Evolutionary conservation across 2,797 vertebrate genomes (phyloP).

Genomic region (Neomorphus geoffroyi): DNA sequence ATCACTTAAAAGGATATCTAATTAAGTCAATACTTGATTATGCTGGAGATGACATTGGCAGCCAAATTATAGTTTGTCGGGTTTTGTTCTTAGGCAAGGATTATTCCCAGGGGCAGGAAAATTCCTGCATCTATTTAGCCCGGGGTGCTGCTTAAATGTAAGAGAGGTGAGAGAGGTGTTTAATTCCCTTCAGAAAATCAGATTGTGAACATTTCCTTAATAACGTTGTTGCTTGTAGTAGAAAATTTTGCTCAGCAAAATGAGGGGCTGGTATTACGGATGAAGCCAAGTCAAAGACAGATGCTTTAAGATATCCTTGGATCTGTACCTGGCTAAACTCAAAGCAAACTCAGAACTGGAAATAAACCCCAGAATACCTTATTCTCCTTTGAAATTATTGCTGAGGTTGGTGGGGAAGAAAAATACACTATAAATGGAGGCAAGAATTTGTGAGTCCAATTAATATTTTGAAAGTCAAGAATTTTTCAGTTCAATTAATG

Average conservation of each 20-base stretch:
- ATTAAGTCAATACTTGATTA: constrained; percentile 69
- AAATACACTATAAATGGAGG: not conserved
- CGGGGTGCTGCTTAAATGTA: not conserved
- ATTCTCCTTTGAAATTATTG: not conserved
- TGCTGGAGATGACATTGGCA: constrained; percentile 45
- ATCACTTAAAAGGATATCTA: constrained; percentile 71
- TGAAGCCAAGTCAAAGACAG: not conserved
- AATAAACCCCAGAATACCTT: not conserved
- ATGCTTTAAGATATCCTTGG: not conserved
- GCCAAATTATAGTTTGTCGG: constrained; percentile 41
- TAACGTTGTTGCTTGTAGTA: not conserved
- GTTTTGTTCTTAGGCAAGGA: constrained; percentile 43
- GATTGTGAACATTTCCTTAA: not conserved
- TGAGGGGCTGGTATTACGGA: not conserved
- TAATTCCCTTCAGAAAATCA: not conserved
- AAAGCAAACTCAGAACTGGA: not conserved
- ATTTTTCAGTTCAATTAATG: not conserved
- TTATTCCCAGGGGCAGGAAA: constrained; percentile 1
- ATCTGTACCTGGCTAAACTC: not conserved
- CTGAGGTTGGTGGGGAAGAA: too few relatives aligned
- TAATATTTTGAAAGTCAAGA: not conserved
- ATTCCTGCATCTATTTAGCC: not conserved
- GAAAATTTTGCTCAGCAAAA: not conserved
- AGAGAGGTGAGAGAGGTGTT: not conserved
- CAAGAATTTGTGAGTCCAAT: not conserved